Evolutionary conservation across 2,888 invertebrate genomes (phyloP), one percentile per base, ranked within the genome.

Genomic region (Margaritifera margaritifera): DNA sequence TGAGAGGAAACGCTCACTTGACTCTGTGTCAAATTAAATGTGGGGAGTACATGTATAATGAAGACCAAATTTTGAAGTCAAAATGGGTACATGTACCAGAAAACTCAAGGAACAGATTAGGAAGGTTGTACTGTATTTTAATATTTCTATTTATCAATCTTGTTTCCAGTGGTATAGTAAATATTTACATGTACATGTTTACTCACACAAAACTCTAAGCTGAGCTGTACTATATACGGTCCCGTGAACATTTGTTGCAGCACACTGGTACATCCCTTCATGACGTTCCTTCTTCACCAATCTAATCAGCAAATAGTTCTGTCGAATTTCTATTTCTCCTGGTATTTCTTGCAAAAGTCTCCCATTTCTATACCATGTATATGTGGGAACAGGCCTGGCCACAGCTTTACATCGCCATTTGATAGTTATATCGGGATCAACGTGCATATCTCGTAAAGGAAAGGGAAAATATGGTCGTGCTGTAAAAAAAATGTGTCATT

Each of bases 201-300:
- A 90, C 91, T 94, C 92, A 91, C 96, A 94, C 64, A 98, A 91
- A 53, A 98, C 96, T 82, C 96, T 91, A 50, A 98, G 91, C 84
- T 98, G 96, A 0, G 94, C 97, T 6, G 96, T 95, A 0, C 96
- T 96, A 89, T 94, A 97, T 72, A 93, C 93, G 0, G 94, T 94
- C 86, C 95, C 95, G 11, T 97, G 90, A 79, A 95, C 95, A 92
- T 98, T 98, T 68, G 92, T 93, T 0, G 97, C 97, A 82, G 94
- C 93, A 88, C 98, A 98, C 86, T 98, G 98, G 89, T 95, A 98
- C 96, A 98, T 97, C 50, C 95, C 98, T 65, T 95, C 94, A 89
- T 98, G 97, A 82, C 93, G 60, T 1, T 63, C 71, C 2, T 73
- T 64, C 24, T 77, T 69, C 8, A 86, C 76, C 11, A 71, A 67